phyloP scores from a whole-genome alignment of 2,113 vertebrate species.

The Noturus placidus region DNA sequence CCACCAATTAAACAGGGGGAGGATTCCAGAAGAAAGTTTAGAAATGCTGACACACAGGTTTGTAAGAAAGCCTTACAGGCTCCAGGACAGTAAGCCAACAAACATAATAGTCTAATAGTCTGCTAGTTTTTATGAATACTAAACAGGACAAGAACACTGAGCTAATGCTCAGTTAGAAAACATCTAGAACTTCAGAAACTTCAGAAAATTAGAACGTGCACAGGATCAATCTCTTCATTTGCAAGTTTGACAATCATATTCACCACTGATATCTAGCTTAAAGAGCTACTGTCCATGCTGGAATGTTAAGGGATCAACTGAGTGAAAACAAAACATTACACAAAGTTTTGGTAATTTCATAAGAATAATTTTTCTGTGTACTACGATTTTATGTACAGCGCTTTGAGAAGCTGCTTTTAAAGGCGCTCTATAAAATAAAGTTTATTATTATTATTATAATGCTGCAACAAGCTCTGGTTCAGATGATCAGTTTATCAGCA shows the following conservation, averaged over 20 bases:
- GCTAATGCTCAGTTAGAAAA: neutral
- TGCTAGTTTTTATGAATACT: neutral
- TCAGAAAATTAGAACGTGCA: neutral
- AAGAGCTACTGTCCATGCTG: neutral
- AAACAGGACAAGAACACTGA: neutral
- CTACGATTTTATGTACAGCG: too few relatives aligned
- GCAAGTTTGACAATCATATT: neutral
- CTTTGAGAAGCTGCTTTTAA: too few relatives aligned
- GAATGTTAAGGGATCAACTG: neutral
- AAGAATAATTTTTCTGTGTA: too few relatives aligned
- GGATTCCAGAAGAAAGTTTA: conserved; percentile 39
- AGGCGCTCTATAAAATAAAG: too few relatives aligned
- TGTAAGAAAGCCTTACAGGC: conserved; percentile 34
- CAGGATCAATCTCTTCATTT: neutral
- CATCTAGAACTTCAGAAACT: neutral
- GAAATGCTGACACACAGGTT: conserved; percentile 44
- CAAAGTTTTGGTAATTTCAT: neutral
- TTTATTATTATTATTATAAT: too few relatives aligned
- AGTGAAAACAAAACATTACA: neutral
- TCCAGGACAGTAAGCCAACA: conserved; percentile 36
- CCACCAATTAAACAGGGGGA: conserved; percentile 56
- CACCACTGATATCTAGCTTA: neutral
- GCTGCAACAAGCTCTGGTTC: neutral
- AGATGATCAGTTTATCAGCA: neutral
- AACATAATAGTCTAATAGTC: conserved; percentile 8